These are phyloP conservation scores for Calidris pygmaea DNA, from an alignment of 2,113 vertebrate genomes.

Conservation along the genomic window DNA sequence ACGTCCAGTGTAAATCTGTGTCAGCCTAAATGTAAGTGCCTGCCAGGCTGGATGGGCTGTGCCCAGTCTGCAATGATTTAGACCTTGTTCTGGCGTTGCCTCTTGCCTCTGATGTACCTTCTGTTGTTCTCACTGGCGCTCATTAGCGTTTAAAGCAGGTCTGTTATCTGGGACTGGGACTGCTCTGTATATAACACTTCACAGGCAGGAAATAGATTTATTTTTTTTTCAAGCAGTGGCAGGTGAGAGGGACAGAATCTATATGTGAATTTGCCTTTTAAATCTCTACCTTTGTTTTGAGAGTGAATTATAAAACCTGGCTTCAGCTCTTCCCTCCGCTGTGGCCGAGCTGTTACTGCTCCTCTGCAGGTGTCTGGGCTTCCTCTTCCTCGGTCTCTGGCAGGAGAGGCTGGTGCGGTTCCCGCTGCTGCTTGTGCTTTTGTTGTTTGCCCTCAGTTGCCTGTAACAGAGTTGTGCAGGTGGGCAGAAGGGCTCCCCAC, in stretches of 20 bases:
- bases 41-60: not conserved
- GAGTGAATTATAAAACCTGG: not conserved
- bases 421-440: not conserved
- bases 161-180: not conserved
- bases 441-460: not conserved
- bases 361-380: not conserved
- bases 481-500: not conserved
- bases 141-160: not conserved
- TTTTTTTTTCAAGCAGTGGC: not conserved
- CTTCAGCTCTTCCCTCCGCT: not conserved
- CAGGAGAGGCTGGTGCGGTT: not conserved
- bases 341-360: not conserved
- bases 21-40: conserved; percentile 40
- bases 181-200: accelerated
- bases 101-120: not conserved
- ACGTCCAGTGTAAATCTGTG: conserved; percentile 25
- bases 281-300: not conserved
- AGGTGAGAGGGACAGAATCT: not conserved
- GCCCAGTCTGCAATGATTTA: accelerated
- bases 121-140: not conserved
- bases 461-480: not conserved
- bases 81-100: not conserved
- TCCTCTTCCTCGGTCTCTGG: not conserved
- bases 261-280: not conserved
- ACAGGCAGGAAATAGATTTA: too few relatives aligned